Percentiles rank a stretch among this genome's conserved stretches.
Evolutionary conservation across 2,113 vertebrate species (phyloP).

Genomic region (Fukomys damarensis): DNA sequence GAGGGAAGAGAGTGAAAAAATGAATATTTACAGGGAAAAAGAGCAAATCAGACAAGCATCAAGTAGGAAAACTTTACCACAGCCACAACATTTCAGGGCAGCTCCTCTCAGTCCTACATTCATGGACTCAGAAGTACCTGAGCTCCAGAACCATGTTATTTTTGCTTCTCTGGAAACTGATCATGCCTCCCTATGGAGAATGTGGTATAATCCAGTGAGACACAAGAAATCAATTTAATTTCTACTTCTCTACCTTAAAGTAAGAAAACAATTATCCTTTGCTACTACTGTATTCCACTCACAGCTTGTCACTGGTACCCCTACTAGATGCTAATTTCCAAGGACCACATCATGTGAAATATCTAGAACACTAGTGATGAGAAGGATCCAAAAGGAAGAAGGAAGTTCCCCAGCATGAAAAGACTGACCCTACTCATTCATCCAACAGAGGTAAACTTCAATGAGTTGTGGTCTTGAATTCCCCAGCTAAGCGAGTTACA

Average conservation of each 20-base stretch:
- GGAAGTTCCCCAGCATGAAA: too few relatives aligned
- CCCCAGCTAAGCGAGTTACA: background rate
- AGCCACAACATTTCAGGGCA: background rate
- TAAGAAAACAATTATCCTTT: background rate
- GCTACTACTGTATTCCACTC: background rate
- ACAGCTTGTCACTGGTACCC: background rate
- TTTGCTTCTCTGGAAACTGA: background rate
- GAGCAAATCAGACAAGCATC: background rate
- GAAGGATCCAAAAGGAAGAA: background rate
- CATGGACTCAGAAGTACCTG: too few relatives aligned
- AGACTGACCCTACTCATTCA: background rate
- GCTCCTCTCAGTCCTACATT: too few relatives aligned
- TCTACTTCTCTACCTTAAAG: background rate
- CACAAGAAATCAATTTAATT: background rate
- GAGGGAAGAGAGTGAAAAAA: too few relatives aligned
- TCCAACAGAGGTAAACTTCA: too few relatives aligned
- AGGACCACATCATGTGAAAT: background rate
- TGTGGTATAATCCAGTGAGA: background rate
- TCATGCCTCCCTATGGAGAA: background rate
- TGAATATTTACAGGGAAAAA: background rate
- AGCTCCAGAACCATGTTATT: background rate
- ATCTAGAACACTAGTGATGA: background rate
- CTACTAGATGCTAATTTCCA: background rate
- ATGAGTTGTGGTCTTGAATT: background rate
- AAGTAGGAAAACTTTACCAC: background rate